Conservation (phyloP, 2,113 vertebrate species). For the Actenoides lindsayi region DNA sequence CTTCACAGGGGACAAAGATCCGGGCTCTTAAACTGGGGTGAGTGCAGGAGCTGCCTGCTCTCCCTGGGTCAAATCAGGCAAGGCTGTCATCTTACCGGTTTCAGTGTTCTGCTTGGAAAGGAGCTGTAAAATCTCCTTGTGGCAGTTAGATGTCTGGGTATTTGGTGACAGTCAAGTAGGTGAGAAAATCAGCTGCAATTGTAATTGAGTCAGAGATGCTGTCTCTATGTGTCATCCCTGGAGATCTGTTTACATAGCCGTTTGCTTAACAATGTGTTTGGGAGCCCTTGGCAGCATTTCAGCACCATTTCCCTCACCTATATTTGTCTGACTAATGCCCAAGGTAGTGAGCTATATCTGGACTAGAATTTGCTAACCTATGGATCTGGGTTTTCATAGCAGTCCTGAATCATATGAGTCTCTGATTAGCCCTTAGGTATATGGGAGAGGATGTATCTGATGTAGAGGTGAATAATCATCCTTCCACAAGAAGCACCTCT, state of each 20-base stretch:
- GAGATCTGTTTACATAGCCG: not conserved
- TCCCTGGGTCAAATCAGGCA: not conserved
- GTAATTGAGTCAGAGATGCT: not conserved
- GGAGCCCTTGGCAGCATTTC: constrained; percentile 7
- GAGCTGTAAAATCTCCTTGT: not conserved
- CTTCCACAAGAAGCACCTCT: not conserved
- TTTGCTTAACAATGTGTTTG: constrained; percentile 27
- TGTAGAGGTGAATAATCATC: not conserved
- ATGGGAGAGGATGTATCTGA: not conserved
- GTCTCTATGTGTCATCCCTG: not conserved
- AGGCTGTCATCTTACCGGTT: not conserved
- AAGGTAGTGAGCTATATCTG: constrained; percentile 20
- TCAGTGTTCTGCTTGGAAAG: not conserved
- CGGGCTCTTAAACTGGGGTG: not conserved
- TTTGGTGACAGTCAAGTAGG: not conserved
- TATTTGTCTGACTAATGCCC: not conserved
- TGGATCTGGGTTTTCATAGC: not conserved
- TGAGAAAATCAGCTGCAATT: not conserved
- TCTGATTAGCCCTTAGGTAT: not conserved
- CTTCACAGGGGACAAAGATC: not conserved
- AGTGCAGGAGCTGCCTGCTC: not conserved
- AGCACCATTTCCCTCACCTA: not conserved
- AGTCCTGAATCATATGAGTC: not conserved
- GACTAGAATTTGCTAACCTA: not conserved
- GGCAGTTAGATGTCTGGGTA: not conserved